These are phyloP conservation scores for Mycteria americana DNA, from an alignment of 2,797 vertebrate genomes.

Conservation along the genomic window DNA sequence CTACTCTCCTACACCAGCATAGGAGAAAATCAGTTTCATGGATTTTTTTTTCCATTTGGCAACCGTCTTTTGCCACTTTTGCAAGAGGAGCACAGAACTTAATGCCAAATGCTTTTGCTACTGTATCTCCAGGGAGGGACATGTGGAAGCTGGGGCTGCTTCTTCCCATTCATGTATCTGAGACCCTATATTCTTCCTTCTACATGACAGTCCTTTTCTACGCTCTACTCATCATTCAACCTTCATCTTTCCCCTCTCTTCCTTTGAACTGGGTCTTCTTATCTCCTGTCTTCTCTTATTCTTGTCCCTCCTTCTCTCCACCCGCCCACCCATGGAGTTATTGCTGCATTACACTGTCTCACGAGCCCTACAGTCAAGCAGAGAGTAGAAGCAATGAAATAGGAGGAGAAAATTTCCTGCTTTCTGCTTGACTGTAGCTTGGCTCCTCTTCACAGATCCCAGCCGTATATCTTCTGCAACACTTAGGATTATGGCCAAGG, in stretches of 20 bases:
- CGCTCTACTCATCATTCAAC: not conserved
- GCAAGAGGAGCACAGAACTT: not conserved
- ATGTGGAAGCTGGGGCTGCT: not conserved
- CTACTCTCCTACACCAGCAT: not conserved
- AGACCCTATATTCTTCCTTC: not conserved
- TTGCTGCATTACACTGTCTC: not conserved
- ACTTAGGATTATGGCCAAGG: not conserved
- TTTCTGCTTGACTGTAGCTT: not conserved
- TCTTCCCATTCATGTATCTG: not conserved
- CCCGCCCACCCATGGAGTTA: not conserved
- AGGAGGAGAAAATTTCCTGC: not conserved
- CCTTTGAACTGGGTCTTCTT: not conserved
- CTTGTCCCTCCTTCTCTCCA: not conserved
- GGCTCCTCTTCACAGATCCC: not conserved
- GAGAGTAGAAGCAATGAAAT: not conserved
- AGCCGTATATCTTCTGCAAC: not conserved
- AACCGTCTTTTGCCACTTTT: not conserved
- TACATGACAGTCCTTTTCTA: not conserved
- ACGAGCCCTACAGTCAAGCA: not conserved
- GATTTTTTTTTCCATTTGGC: not conserved
- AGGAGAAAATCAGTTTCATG: not conserved
- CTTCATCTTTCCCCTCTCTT: not conserved
- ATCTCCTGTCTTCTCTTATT: not conserved
- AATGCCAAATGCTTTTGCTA: not conserved
- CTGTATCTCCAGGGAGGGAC: not conserved